Percentiles rank a stretch among this genome's conserved stretches.
phyloP scores from a whole-genome alignment of 2,888 invertebrate genomes.

The Orthosia incerta region DNA sequence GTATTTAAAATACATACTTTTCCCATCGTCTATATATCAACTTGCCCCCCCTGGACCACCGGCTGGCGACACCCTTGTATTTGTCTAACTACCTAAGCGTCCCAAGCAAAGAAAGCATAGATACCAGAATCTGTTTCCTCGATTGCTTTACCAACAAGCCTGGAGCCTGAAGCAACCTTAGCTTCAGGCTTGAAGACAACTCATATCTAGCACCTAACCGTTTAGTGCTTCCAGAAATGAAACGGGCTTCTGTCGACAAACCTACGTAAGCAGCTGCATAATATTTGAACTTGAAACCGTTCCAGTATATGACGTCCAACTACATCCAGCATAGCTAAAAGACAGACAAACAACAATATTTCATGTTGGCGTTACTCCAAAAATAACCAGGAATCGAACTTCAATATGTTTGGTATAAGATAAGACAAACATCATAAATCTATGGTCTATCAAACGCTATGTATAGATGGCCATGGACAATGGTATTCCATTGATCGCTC shows the following conservation, averaged over 20 bases:
- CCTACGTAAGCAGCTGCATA: background rate
- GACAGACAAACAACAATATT: constrained; percentile 25
- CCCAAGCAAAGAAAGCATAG: too few species aligned
- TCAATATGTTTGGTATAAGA: constrained; percentile 29
- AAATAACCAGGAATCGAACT: constrained; percentile 34
- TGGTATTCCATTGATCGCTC: constrained; percentile 44
- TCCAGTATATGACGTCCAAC: background rate
- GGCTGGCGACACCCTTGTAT: too few species aligned
- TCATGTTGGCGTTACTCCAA: constrained; percentile 45
- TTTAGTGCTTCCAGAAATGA: too few species aligned
- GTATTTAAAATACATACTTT: too few species aligned
- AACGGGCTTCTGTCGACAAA: background rate
- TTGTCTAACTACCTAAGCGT: too few species aligned
- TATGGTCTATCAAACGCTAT: constrained; percentile 15
- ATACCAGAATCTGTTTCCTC: too few species aligned
- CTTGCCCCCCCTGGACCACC: too few species aligned
- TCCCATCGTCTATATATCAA: too few species aligned
- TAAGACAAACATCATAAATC: constrained; percentile 35
- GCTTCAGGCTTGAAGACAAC: too few species aligned
- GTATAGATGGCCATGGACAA: constrained; percentile 46
- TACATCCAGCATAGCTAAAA: constrained; percentile 9
- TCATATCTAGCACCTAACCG: too few species aligned
- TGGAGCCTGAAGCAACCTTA: too few species aligned
- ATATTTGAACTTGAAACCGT: constrained; percentile 5
- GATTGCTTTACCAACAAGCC: too few species aligned